phyloP scores from a whole-genome alignment of 2,888 invertebrate species.

The Andrena camellia region DNA sequence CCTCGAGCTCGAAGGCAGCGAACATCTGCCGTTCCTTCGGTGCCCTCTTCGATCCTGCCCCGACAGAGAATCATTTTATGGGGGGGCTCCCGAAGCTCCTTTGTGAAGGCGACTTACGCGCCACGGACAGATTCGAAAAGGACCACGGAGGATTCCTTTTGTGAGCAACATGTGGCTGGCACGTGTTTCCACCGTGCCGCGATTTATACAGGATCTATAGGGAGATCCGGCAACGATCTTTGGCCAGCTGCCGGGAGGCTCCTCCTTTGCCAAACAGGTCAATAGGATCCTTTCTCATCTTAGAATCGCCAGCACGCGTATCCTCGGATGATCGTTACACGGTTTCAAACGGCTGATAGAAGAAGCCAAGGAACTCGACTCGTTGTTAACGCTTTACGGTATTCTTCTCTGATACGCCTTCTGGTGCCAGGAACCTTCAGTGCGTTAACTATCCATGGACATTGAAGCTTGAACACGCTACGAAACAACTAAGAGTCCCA shows the following conservation, averaged over 20 bases:
- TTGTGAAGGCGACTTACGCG: conserved; percentile 71
- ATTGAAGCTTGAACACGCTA: no score
- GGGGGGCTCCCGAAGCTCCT: conserved; percentile 61
- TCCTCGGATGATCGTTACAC: conserved; percentile 10
- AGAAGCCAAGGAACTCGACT: not conserved
- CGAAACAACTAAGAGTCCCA: no score
- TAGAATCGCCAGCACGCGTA: conserved; percentile 7
- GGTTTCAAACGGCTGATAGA: not conserved
- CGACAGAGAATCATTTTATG: conserved; percentile 69
- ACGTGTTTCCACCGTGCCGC: conserved; percentile 81
- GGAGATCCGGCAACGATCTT: conserved; percentile 61
- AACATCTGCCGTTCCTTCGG: conserved; percentile 75
- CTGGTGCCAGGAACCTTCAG: no score
- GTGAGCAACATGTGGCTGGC: conserved; percentile 84
- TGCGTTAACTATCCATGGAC: no score
- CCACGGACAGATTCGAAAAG: conserved; percentile 70
- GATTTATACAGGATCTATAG: conserved; percentile 75
- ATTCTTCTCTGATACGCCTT: no score
- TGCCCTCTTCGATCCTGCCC: conserved; percentile 48
- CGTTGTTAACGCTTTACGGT: not conserved
- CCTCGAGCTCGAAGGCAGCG: conserved; percentile 60
- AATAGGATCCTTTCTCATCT: conserved; percentile 62
- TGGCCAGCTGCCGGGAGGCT: conserved; percentile 72
- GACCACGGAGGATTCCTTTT: conserved; percentile 80
- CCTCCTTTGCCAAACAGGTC: conserved; percentile 66